These are phyloP conservation scores for Coccyzus lansbergi DNA, from an alignment of 2,797 vertebrate species.

Conservation along the genomic window DNA sequence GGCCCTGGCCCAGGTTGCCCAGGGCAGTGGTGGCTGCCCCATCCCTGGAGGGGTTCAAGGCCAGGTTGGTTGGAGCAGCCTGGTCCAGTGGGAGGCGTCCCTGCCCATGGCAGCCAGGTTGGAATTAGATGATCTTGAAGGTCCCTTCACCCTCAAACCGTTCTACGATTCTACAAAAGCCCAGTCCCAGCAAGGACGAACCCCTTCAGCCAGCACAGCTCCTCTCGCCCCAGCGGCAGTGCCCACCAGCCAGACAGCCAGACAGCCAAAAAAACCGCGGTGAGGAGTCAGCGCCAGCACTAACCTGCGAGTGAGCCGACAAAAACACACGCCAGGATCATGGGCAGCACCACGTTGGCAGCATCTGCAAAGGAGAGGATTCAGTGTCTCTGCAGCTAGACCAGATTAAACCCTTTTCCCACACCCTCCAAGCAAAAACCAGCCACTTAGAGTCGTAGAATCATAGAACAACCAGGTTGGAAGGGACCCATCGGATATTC, in stretches of 20 bases:
- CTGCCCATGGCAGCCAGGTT: too few relatives aligned
- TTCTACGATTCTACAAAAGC: too few relatives aligned
- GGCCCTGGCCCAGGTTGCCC: too few relatives aligned
- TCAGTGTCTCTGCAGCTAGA: background rate
- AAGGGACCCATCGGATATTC: too few relatives aligned
- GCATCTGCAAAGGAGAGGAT: background rate
- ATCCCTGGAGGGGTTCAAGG: too few relatives aligned
- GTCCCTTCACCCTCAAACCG: too few relatives aligned
- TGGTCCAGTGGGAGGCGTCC: too few relatives aligned
- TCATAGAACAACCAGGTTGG: too few relatives aligned
- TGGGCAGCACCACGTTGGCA: background rate
- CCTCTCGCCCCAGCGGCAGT: background rate
- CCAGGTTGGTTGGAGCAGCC: too few relatives aligned
- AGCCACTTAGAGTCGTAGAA: too few relatives aligned
- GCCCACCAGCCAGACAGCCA: background rate
- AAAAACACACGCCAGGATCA: background rate
- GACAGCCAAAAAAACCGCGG: background rate
- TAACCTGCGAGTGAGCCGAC: background rate
- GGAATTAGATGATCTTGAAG: too few relatives aligned
- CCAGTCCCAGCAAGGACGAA: background rate
- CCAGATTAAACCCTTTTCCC: fast-evolving
- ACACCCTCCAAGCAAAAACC: background rate
- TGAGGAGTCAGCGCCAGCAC: background rate
- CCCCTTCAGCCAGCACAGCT: background rate
- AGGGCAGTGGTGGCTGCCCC: too few relatives aligned